A percentile compares a stretch with the other conserved stretches of the same genome.
Conservation (phyloP, 2,797 vertebrate species). For the Knipowitschia caucasica region DNA sequence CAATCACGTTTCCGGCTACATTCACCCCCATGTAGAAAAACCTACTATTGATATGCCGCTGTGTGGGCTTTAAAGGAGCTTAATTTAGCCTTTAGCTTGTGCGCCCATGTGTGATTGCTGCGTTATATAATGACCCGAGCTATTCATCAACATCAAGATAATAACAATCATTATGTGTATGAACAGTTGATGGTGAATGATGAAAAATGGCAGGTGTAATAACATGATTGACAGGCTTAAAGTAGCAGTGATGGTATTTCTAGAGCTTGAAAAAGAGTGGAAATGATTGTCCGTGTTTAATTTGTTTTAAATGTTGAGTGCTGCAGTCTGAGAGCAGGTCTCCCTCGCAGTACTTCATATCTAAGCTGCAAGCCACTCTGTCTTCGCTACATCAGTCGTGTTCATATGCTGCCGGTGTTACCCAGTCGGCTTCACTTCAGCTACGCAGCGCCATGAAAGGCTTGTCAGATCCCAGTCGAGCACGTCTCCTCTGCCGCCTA, state of each 20-base stretch:
- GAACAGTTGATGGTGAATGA: conserved; percentile 35
- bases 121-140: conserved; percentile 8
- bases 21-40: conserved; percentile 30
- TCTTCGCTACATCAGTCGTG: conserved; percentile 38
- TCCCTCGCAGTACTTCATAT: conserved; percentile 28
- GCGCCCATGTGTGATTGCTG: conserved; percentile 12
- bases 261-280: conserved; percentile 12
- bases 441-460: conserved; percentile 58
- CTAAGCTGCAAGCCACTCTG: conserved; percentile 22
- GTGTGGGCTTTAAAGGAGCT: background rate
- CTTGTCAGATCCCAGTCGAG: conserved; percentile 61
- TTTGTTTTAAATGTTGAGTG: conserved; percentile 28
- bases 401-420: conserved; percentile 55
- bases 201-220: conserved; percentile 49
- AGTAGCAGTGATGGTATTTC: conserved; percentile 15
- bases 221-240: conserved; percentile 44
- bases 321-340: conserved; percentile 22
- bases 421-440: conserved; percentile 56
- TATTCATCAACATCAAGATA: conserved; percentile 23
- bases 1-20: conserved; percentile 28
- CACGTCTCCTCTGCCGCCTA: conserved; percentile 61
- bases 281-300: conserved; percentile 19
- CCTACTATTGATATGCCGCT: conserved; percentile 15
- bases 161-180: conserved; percentile 19
- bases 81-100: conserved; percentile 23